Evolutionary conservation across 1,140 invertebrate genomes (phyloP).

Genomic region (Chrysoperla carnea): DNA sequence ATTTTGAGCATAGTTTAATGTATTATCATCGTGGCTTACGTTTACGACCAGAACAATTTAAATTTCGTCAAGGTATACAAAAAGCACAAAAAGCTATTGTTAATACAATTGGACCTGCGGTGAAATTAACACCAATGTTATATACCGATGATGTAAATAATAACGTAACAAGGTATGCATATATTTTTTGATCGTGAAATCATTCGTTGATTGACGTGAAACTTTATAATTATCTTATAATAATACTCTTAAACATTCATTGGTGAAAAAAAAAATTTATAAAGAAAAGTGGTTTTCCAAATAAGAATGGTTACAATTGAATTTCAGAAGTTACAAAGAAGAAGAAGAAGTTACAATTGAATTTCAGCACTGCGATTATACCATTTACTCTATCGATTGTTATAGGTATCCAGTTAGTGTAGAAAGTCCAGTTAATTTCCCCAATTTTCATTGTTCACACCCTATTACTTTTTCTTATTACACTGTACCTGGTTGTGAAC

Average conservation of each 20-base stretch:
- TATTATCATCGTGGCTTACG: conserved; percentile 77
- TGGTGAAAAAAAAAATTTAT: neutral
- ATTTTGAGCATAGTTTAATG: conserved; percentile 85
- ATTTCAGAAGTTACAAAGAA: too few relatives aligned
- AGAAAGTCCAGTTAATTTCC: too few relatives aligned
- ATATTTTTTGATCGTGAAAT: neutral
- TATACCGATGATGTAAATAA: neutral
- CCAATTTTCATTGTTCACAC: too few relatives aligned
- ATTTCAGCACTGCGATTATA: too few relatives aligned
- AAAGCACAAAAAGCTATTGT: conserved; percentile 89
- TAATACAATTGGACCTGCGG: conserved; percentile 61
- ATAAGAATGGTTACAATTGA: too few relatives aligned
- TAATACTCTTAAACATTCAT: neutral
- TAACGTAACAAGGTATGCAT: neutral
- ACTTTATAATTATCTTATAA: neutral
- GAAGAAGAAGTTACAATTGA: too few relatives aligned
- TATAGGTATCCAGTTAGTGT: too few relatives aligned
- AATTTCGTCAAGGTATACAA: conserved; percentile 79
- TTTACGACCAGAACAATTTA: conserved; percentile 66
- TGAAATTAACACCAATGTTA: conserved; percentile 13
- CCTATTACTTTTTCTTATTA: too few relatives aligned
- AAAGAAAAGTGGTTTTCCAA: too few relatives aligned
- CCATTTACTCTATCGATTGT: too few relatives aligned
- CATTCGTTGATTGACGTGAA: neutral
- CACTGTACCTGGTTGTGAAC: too few relatives aligned